Percentiles rank a stretch among this genome's conserved stretches.
Evolutionary conservation across 1,140 invertebrate genomes (phyloP).

Genomic region (Bathynomus jamesi): DNA sequence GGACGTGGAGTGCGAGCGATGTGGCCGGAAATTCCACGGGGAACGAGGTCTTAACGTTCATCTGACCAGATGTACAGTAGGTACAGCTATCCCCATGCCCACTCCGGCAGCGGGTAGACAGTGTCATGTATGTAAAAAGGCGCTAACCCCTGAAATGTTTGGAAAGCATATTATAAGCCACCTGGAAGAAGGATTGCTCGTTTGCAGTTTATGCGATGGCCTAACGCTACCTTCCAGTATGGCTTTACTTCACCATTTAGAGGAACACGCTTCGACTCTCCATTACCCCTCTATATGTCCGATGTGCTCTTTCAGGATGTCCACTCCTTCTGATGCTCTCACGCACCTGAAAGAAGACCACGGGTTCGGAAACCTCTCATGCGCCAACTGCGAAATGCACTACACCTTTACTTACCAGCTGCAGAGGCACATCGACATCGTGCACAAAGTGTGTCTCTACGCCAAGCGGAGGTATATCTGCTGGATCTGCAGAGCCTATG

Average conservation of each 20-base stretch:
- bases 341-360: slow-evolving; percentile 36
- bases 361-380: slow-evolving; percentile 29
- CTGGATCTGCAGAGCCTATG: slow-evolving; percentile 36
- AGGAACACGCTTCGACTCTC: slow-evolving; percentile 25
- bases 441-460: slow-evolving; percentile 33
- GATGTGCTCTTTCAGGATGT: slow-evolving; percentile 25
- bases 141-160: slow-evolving; percentile 27
- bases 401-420: slow-evolving; percentile 35
- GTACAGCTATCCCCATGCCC: slow-evolving; percentile 13
- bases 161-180: slow-evolving; percentile 31
- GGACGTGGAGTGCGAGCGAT: slow-evolving; percentile 22
- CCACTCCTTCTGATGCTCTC: slow-evolving; percentile 16
- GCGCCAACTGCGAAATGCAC: slow-evolving; percentile 34
- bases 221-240: slow-evolving; percentile 29
- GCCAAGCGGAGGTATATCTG: slow-evolving; percentile 35
- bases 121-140: slow-evolving; percentile 31
- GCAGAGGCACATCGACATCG: slow-evolving; percentile 34
- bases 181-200: slow-evolving; percentile 30
- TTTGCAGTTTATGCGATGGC: slow-evolving; percentile 35
- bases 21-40: slow-evolving; percentile 31
- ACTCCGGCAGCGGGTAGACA: slow-evolving; percentile 14
- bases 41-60: slow-evolving; percentile 34
- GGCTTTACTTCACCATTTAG: slow-evolving; percentile 31
- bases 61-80: slow-evolving; percentile 25
- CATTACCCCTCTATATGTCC: slow-evolving; percentile 25